Evolutionary conservation across 1,140 invertebrate genomes (phyloP), one percentile per base, ranked within the genome.

Genomic region (Euura saliciscinereae): DNA sequence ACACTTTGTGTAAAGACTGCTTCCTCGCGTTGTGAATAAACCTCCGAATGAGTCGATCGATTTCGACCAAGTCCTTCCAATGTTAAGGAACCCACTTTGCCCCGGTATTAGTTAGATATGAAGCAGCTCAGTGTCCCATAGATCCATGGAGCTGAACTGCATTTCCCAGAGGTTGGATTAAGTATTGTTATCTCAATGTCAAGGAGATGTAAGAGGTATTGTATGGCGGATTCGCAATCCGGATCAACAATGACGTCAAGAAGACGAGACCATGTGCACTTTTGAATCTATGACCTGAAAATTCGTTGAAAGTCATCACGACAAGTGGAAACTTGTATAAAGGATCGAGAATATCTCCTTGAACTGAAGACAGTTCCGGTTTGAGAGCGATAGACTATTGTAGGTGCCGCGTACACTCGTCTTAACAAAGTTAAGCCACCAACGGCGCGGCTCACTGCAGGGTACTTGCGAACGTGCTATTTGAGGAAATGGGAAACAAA

Each of bases 361-460:
- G 13, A 59, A 59, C 8, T 59, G 10, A 8, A 8, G 4, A 59
- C 51, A 8, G 13, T n/a, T 8, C 13, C 51, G 51, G 10, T 59
- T n/a, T 8, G 51, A 59, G 13, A 59, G 51, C 13, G 13, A 59
- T 59, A 59, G 51, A 5, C 51, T 59, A 59, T 59, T 59, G 51
- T 2, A 59, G 51, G 51, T 59, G 51, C 13, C 51, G 51, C 51
- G 51, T 59, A 59, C 51, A 59, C 10, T 59, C 51, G 51, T 59
- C 8, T 59, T 59, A 59, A 59, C 51, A 59, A 59, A 59, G 51
- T 59, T 59, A n/a, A 59, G 51, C 51, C 51, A 59, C 51, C 51
- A n/a, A n/a, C 51, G 51, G 51, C 51, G 6, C 5, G 51, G 13
- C 10, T 8, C 51, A n/a, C 51, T 59, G 51, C 51, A 0, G 51